A percentile compares a stretch with the other conserved stretches of the same genome.
phyloP scores from a whole-genome alignment of 2,797 vertebrate species.

The Tenualosa ilisha region DNA sequence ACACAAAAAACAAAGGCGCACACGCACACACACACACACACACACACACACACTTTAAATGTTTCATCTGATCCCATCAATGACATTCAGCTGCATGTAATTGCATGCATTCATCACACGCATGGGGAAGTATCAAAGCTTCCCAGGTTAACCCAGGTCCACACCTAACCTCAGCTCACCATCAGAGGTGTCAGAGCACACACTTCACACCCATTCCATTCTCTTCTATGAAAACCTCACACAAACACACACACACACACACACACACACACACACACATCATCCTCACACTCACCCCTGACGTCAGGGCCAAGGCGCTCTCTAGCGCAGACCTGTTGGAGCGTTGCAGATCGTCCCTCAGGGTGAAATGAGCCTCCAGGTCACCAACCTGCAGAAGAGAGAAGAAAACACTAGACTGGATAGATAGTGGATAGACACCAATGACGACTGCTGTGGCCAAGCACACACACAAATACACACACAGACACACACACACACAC shows the following conservation, averaged over 20 bases:
- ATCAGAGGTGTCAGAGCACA: neutral
- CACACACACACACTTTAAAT: neutral
- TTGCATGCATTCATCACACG: no score
- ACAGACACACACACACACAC: neutral
- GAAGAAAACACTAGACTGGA: neutral
- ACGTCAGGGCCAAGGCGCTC: conserved; percentile 46
- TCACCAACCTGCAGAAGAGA: conserved; percentile 61
- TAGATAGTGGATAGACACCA: no score
- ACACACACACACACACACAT: conserved; percentile 7
- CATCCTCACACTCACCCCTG: conserved; percentile 57
- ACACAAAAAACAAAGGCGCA: neutral
- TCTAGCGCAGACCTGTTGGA: conserved; percentile 61
- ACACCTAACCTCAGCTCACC: no score
- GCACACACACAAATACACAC: conserved; percentile 9
- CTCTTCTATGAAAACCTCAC: neutral
- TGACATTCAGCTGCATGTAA: no score
- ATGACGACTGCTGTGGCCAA: neutral
- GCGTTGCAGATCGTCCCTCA: conserved; percentile 63
- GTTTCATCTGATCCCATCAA: no score
- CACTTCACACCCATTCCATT: neutral
- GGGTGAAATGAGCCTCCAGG: conserved; percentile 60
- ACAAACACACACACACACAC: neutral
- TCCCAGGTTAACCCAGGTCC: no score
- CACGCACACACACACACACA: neutral
- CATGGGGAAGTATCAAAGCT: no score